Percentiles rank a stretch among this genome's conserved stretches.
Evolutionary conservation across 2,113 vertebrate genomes (phyloP).

Genomic region (Trogon surrucura): DNA sequence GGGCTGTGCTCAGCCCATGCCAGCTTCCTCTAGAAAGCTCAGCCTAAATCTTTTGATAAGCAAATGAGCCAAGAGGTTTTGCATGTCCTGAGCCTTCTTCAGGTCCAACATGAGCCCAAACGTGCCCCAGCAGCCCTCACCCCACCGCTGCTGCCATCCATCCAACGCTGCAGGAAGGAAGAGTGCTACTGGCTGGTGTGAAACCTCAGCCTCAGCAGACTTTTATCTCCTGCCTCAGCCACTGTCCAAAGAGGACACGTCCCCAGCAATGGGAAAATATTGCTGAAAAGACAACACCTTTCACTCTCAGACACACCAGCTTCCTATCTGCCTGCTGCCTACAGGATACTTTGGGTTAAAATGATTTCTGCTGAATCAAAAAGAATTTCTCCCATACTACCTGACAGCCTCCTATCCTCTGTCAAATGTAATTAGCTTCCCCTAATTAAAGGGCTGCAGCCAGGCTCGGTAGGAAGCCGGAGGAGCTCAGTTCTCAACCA

Average conservation of each 20-base stretch:
- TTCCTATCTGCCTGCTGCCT: not conserved
- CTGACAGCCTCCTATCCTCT: constrained; percentile 1
- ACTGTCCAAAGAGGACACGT: not conserved
- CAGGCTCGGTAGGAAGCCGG: not conserved
- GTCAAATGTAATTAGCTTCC: not conserved
- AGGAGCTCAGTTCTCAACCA: not conserved
- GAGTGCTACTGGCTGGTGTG: not conserved
- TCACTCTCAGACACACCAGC: not conserved
- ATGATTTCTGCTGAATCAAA: not conserved
- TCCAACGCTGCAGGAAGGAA: not conserved
- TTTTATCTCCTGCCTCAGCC: not conserved
- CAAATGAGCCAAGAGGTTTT: not conserved
- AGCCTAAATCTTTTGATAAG: not conserved
- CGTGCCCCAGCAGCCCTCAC: not conserved
- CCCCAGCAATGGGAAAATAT: not conserved
- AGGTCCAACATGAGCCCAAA: not conserved
- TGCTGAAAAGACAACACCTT: not conserved
- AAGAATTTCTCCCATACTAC: not conserved
- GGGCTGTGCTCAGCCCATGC: not conserved
- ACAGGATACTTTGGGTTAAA: not conserved
- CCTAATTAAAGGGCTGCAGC: constrained; percentile 7
- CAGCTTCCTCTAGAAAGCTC: not conserved
- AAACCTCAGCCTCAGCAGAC: not conserved
- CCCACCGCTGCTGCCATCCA: not conserved
- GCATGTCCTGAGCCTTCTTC: not conserved